A percentile compares a stretch with the other conserved stretches of the same genome.
Conservation (phyloP, 2,113 vertebrate species). For the Pelvicachromis taeniatus region DNA sequence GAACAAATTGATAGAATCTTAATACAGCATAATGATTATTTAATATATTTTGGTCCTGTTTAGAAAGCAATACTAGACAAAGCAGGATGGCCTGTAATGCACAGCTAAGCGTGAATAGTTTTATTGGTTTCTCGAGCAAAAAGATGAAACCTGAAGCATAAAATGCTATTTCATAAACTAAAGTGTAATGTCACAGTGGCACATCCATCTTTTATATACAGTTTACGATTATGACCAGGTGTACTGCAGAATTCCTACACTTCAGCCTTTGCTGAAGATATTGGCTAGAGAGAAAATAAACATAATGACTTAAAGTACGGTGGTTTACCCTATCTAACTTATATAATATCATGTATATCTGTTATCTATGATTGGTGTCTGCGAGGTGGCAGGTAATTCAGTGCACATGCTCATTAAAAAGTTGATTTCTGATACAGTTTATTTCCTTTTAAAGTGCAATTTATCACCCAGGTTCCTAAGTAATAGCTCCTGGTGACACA, state of each 20-base stretch:
- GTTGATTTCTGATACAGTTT: conserved; percentile 28
- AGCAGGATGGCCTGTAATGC: too few relatives aligned
- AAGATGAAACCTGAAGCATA: too few relatives aligned
- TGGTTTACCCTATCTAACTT: background rate
- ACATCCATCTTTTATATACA: background rate
- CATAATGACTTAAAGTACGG: background rate
- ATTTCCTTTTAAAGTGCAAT: conserved; percentile 53
- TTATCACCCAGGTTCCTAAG: conserved; percentile 10
- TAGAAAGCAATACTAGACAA: too few relatives aligned
- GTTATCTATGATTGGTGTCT: background rate
- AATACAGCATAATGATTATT: too few relatives aligned
- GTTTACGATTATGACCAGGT: background rate
- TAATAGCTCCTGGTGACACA: background rate
- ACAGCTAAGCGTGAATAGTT: too few relatives aligned
- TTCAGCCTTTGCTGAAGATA: background rate
- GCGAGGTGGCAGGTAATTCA: conserved; percentile 4
- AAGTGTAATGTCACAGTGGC: background rate
- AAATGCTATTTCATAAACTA: background rate
- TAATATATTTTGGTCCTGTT: too few relatives aligned
- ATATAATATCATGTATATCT: background rate
- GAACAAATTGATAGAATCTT: too few relatives aligned
- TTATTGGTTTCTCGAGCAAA: too few relatives aligned
- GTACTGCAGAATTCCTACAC: background rate
- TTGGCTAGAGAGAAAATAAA: background rate
- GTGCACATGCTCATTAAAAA: conserved; percentile 35